Base-by-base conservation (phyloP, 2,888 invertebrate genomes). In the Leptinotarsa juncta region DNA sequence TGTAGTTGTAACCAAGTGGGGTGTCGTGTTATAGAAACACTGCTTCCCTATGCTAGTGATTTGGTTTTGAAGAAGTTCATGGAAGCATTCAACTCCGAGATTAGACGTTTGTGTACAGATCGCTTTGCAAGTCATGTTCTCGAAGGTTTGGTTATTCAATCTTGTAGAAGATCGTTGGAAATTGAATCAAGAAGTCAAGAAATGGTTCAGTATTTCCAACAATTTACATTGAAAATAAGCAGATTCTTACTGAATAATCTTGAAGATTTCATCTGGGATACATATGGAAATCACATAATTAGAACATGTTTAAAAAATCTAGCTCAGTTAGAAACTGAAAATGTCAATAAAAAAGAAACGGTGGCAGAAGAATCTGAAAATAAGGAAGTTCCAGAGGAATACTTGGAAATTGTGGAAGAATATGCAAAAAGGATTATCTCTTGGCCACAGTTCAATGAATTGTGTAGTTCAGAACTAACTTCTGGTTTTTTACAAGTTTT, bases 171-270 rank as follows among this genome's bases (percentile, higher is more conserved):
- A 82, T 91, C 91, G 0, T 90, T 89, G 66, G 70, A 79, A 65
- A 77, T 4, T n/a, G 42, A 74, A 57, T 71, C 62, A 57, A 72
- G 49, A 73, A n/a, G 18, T 53, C 51, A 62, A 65, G 82, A 81
- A 50, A 78, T 83, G 67, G 81, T 90, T n/a, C 83, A 89, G 50
- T 89, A 88, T 65, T 94, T 93, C 80, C 89, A 90, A 3, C 88
- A 91, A 15, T 94, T 94, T 85, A 91, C 94, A 1, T 78, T 93
- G 16, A 95, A 94, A 86, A 89, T 94, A 4, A 91, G 93, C 75
- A 94, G 92, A 88, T 96, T 94, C 86, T 89, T 93, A 26, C 86
- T 95, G 0, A 96, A 96, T 86, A 96, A 96, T 88, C 88, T 95
- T 74, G 96, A 96, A 85, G 96, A 96, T 83, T 96, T 94, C 83